Conservation (phyloP, 2,888 invertebrate species). For the Drosophila incognita region DNA sequence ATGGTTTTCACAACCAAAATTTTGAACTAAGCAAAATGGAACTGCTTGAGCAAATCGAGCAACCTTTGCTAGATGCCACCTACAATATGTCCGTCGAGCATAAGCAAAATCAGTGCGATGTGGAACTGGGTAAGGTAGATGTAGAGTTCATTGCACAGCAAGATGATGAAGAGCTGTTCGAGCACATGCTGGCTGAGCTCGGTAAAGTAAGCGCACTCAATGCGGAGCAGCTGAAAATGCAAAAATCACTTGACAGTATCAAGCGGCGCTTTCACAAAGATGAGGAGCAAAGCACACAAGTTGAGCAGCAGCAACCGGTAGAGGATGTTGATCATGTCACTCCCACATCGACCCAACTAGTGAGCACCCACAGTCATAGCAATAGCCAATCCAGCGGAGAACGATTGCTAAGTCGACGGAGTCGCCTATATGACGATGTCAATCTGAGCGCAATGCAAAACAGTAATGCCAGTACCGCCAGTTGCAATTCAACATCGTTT, state of each 20-base stretch:
- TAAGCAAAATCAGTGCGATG: constrained; percentile 78
- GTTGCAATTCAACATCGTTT: constrained; percentile 76
- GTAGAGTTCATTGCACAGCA: constrained; percentile 81
- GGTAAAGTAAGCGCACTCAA: constrained; percentile 77
- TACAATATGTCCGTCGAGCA: constrained; percentile 65
- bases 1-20: constrained; percentile 47
- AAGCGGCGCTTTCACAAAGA: constrained; percentile 82
- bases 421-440: constrained; percentile 84
- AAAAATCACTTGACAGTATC: constrained; percentile 84
- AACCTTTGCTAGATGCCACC: constrained; percentile 76
- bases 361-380: constrained; percentile 29
- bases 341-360: constrained; percentile 21
- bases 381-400: constrained; percentile 66
- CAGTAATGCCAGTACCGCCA: constrained; percentile 45
- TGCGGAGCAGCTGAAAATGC: constrained; percentile 83
- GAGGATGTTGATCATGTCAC: constrained; percentile 24
- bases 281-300: constrained; percentile 36
- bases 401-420: constrained; percentile 83
- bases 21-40: constrained; percentile 69
- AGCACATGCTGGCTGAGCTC: constrained; percentile 82
- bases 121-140: constrained; percentile 79
- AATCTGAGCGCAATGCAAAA: constrained; percentile 75
- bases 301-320: constrained; percentile 21
- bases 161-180: constrained; percentile 83
- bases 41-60: constrained; percentile 76